Base-by-base conservation (phyloP, 2,113 vertebrate genomes). In the Gasterosteus aculeatus region DNA sequence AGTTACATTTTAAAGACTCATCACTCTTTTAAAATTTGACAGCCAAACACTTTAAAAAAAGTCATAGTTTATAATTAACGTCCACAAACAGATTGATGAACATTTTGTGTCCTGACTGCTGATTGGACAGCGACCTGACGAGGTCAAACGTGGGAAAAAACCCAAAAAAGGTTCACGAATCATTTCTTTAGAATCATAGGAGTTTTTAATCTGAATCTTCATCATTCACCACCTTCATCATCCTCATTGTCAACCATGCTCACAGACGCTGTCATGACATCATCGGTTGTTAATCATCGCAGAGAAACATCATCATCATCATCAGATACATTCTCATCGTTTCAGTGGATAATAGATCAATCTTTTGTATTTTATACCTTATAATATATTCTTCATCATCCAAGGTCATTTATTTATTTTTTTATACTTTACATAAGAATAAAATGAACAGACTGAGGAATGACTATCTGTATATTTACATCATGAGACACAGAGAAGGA, bases 361-460 rank as follows among this genome's bases (percentile, higher is more conserved):
- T 75, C n/a, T 70, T 82, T 84, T 78, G 69, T 82, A 83, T 77
- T 83, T 89, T 71, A 72, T 80, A 54, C 85, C 75, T 84, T 77
- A 87, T 85, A 85, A 83, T 90, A 87, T 87, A 84, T 78, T 87
- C 67, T 85, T 38, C 88, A 77, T 87, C 77, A 91, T 92, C 84
- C 89, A 88, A 78, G 77, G 16, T 92, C 78, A 65, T 33, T 33
- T 33, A 82, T 87, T 64, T 88, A 70, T 88, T 86, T 88, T 87
- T 77, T 88, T 88, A 88, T 90, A 56, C 87, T 91, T 89, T 89
- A 92, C 89, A 91, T 59, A 87, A 90, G 85, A 91, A 91, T 87
- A 90, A 91, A 88, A 75, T 90, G 72, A 77, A 77, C 84, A 85
- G 88, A 90, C 78, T 77, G 69, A 89, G 88, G 72, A 78, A 82